These are phyloP conservation scores for Percina caprodes DNA, from an alignment of 2,113 vertebrate species.

Conservation along the genomic window DNA sequence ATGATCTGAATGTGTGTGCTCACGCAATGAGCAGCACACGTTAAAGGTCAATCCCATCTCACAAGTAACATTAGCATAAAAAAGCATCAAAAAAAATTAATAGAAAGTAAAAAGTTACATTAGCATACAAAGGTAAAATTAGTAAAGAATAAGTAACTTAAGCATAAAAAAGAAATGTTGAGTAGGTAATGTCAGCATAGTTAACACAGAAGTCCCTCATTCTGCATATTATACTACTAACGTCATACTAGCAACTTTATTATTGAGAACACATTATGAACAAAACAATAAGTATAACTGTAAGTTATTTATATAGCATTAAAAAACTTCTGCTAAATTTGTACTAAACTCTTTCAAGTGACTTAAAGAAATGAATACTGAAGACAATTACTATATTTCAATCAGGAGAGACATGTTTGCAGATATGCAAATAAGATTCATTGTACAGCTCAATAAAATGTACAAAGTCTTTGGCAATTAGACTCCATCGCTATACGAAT, in stretches of 20 bases:
- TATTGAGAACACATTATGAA: background rate
- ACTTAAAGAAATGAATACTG: background rate
- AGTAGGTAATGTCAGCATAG: too few species aligned
- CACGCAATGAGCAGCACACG: too few species aligned
- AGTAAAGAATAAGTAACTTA: too few species aligned
- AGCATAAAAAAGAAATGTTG: too few species aligned
- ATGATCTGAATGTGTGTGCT: too few species aligned
- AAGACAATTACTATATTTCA: background rate
- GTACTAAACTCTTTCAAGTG: too few species aligned
- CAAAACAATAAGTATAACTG: background rate
- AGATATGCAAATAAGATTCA: too few species aligned
- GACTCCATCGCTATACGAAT: too few species aligned
- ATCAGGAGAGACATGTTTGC: too few species aligned
- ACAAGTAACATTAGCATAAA: background rate
- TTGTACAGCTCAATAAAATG: too few species aligned
- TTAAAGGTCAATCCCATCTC: too few species aligned
- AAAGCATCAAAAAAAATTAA: background rate
- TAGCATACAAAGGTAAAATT: background rate
- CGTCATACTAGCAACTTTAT: background rate
- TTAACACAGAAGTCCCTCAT: background rate
- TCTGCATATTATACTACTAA: background rate
- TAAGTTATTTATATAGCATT: background rate
- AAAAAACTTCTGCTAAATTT: background rate
- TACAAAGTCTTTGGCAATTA: too few species aligned
- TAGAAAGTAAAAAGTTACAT: background rate